A percentile compares a stretch with the other conserved stretches of the same genome.
phyloP scores from a whole-genome alignment of 30 jellyfish, hydroid and myxozoan species.

The Sanderia malayensis region DNA sequence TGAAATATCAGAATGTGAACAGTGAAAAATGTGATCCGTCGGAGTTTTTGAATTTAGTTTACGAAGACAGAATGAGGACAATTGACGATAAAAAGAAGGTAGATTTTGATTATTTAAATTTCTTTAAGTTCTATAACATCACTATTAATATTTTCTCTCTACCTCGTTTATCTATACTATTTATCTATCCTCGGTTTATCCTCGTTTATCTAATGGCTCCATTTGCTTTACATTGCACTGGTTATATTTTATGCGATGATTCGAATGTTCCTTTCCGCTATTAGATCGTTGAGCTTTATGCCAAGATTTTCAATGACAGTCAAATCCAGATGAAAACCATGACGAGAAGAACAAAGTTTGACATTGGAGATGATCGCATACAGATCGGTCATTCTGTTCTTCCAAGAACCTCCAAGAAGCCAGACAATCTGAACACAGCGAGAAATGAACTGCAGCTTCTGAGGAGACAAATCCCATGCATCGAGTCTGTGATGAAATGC shows the following conservation, averaged over 20 bases:
- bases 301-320: conserved; percentile 53
- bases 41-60: conserved; percentile 63
- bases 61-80: conserved; percentile 79
- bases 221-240: too few species aligned
- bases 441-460: conserved; percentile 28
- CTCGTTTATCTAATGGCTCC: too few species aligned
- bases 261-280: not conserved
- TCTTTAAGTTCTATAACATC: too few species aligned
- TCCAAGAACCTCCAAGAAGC: conserved; percentile 20
- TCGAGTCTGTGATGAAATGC: conserved; percentile 81
- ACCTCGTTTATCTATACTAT: too few species aligned
- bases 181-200: too few species aligned
- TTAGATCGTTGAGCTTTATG: conserved; percentile 51
- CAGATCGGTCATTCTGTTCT: conserved; percentile 66
- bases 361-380: conserved; percentile 17
- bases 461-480: conserved; percentile 51
- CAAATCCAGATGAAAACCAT: conserved; percentile 20
- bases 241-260: too few species aligned
- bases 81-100: conserved; percentile 73
- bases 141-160: too few species aligned
- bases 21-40: conserved; percentile 54
- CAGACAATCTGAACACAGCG: not conserved
- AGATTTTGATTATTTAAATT: too few species aligned
- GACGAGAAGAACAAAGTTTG: conserved; percentile 53
- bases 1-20: conserved; percentile 23